Conservation (phyloP, 2,797 vertebrate genomes). For the Platalea minor region DNA sequence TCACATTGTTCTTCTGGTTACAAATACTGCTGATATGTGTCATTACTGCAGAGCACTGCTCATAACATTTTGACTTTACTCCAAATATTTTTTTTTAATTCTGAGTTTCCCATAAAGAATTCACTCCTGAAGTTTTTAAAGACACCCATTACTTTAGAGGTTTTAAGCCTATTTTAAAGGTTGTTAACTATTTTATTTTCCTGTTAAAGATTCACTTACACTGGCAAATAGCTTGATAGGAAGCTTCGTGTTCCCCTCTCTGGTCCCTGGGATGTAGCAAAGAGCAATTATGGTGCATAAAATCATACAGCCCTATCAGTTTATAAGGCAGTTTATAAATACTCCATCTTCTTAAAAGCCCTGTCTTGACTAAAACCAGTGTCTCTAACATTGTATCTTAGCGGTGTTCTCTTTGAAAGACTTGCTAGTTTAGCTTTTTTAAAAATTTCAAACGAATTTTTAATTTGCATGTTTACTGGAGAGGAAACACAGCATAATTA, state of each 20-base stretch:
- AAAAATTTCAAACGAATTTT: not conserved
- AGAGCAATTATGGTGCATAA: constrained; percentile 17
- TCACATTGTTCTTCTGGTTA: constrained; percentile 80
- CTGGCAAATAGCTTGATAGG: constrained; percentile 53
- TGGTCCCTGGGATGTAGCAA: constrained; percentile 46
- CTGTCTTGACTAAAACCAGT: not conserved
- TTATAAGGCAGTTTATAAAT: constrained; percentile 12
- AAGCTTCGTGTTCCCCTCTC: constrained; percentile 39
- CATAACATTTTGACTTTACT: constrained; percentile 76
- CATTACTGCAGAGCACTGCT: constrained; percentile 76
- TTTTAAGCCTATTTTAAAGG: constrained; percentile 52
- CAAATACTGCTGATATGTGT: constrained; percentile 81
- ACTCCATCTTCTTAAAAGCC: constrained; percentile 43
- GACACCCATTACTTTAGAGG: constrained; percentile 10
- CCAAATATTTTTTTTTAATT: constrained; percentile 68
- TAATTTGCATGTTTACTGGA: not conserved
- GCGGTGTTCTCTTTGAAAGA: not conserved
- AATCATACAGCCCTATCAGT: constrained; percentile 6
- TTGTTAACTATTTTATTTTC: constrained; percentile 53
- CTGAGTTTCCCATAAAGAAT: constrained; percentile 69
- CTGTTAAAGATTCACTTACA: constrained; percentile 60
- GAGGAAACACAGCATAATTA: not conserved
- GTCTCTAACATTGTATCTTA: not conserved
- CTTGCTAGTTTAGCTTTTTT: not conserved
- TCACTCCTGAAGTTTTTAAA: constrained; percentile 59